phyloP scores from a whole-genome alignment of 2,113 vertebrate genomes.

The Psophia crepitans region DNA sequence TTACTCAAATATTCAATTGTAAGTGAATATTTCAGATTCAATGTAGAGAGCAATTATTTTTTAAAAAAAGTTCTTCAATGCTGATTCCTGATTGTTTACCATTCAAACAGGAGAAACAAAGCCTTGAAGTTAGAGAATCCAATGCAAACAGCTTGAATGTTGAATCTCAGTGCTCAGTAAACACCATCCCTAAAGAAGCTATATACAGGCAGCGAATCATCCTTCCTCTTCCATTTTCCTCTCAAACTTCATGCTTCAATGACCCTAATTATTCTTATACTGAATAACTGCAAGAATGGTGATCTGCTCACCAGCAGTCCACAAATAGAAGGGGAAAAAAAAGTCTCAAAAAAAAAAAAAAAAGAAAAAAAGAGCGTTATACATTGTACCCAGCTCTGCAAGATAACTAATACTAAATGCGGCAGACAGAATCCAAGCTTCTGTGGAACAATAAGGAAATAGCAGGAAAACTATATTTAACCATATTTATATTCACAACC shows the following conservation, averaged over 20 bases:
- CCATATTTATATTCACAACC: background rate
- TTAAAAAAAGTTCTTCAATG: background rate
- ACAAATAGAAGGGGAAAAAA: background rate
- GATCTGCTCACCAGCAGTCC: background rate
- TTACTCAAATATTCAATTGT: background rate
- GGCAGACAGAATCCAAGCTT: background rate
- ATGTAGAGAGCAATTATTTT: background rate
- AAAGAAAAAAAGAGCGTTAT: background rate
- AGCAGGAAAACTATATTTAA: slow-evolving; percentile 4
- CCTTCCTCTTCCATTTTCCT: background rate
- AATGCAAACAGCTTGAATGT: background rate
- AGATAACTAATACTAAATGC: background rate
- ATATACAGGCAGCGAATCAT: background rate
- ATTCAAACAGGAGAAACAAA: slow-evolving; percentile 10
- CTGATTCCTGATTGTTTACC: background rate
- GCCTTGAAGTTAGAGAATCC: background rate
- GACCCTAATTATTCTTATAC: slow-evolving; percentile 3
- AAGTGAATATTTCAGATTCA: background rate
- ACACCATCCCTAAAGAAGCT: background rate
- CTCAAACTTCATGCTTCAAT: background rate
- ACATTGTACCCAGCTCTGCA: background rate
- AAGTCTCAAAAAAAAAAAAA: background rate
- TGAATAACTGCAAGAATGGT: background rate
- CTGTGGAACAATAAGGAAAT: background rate
- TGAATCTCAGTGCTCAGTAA: background rate